Conservation (phyloP, 2,797 vertebrate genomes). For the Neosilurus hyrtlii region DNA sequence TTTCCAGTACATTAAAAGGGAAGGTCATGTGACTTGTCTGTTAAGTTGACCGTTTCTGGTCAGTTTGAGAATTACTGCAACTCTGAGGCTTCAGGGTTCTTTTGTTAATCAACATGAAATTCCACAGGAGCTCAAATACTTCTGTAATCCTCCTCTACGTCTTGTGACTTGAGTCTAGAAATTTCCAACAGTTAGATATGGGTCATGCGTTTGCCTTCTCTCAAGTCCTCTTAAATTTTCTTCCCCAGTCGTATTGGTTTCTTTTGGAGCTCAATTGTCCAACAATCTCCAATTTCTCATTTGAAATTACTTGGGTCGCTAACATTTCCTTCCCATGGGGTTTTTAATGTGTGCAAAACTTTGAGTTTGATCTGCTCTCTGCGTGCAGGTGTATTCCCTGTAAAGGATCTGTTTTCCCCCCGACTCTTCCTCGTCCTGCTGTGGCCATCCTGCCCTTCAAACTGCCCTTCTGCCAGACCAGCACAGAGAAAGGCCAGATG, state of each 20-base stretch:
- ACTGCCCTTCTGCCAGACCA: conserved; percentile 87
- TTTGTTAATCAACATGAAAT: not conserved
- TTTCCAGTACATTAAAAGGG: not conserved
- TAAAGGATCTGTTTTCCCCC: conserved; percentile 91
- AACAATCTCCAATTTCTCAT: not conserved
- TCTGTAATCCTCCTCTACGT: not conserved
- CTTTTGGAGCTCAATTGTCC: too few relatives aligned
- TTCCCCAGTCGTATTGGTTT: not conserved
- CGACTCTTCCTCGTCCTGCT: conserved; percentile 90
- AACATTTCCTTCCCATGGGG: not conserved
- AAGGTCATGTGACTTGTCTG: not conserved
- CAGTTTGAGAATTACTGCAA: not conserved
- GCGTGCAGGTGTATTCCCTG: conserved; percentile 89
- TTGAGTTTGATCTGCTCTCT: not conserved
- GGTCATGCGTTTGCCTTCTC: not conserved
- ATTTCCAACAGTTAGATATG: not conserved
- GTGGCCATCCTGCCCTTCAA: conserved; percentile 86
- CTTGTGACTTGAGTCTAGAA: not conserved
- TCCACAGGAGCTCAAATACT: not conserved
- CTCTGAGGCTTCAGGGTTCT: not conserved
- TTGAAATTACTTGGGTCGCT: not conserved
- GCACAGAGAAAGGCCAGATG: conserved; percentile 95
- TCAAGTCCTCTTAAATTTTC: not conserved
- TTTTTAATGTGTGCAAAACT: not conserved
- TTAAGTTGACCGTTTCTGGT: not conserved